A percentile compares a stretch with the other conserved stretches of the same genome.
phyloP scores from a whole-genome alignment of 2,797 vertebrate genomes.

The Premnoplex brunnescens region DNA sequence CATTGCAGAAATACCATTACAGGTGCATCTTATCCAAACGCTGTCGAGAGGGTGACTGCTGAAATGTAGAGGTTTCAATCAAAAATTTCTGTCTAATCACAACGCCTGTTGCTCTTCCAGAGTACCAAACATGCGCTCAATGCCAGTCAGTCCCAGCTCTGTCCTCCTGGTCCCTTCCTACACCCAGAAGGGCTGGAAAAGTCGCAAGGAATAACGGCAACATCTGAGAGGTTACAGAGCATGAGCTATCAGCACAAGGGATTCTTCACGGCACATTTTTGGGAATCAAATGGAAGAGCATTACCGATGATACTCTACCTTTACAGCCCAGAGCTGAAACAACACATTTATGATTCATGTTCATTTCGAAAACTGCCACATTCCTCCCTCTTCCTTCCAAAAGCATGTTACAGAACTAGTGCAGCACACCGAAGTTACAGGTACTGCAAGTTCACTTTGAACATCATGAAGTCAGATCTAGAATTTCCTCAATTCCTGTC shows the following conservation, averaged over 20 bases:
- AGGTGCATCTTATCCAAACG: not conserved
- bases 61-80: not conserved
- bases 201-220: not conserved
- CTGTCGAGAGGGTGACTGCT: not conserved
- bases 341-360: not conserved
- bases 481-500: not conserved
- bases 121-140: not conserved
- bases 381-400: not conserved
- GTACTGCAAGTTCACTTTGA: not conserved
- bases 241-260: not conserved
- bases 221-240: not conserved
- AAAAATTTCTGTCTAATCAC: not conserved
- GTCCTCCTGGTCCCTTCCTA: not conserved
- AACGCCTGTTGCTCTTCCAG: fast-evolving
- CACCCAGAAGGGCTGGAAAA: not conserved
- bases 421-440: not conserved
- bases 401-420: not conserved
- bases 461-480: not conserved
- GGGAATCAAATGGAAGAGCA: not conserved
- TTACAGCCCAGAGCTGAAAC: not conserved
- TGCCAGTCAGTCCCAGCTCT: not conserved
- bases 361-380: not conserved
- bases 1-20: not conserved
- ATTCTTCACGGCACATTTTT: not conserved
- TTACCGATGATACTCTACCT: not conserved